Base-by-base conservation (phyloP, 2,888 invertebrate genomes). In the Leucozona laternaria region DNA sequence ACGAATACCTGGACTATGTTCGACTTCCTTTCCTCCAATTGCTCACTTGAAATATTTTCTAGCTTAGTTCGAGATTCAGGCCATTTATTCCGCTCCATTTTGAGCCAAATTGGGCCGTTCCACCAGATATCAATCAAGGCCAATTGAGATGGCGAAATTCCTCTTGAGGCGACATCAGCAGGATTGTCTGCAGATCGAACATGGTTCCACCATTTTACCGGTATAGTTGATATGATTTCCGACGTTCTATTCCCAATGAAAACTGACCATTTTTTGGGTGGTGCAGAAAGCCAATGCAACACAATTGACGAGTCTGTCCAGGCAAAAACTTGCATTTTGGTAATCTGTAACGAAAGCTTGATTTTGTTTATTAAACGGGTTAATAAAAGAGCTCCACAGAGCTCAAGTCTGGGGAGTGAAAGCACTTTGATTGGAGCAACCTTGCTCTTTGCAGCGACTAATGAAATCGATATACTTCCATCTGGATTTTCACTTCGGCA, bases 171-270 rank as follows among this genome's bases (percentile, higher is more conserved):
- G 40, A 60, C 25, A 50, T 78, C 78, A 22, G 78, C 83, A 20
- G 83, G 78, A 62, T 83, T 83, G 17, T 31, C 15, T 0, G 60
- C 13, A 31, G 84, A 60, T 8, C 45, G 55, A 37, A 84, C 64
- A 43, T 79, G 75, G 40, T 68, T 53, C 84, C 75, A 84, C 0
- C 13, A 45, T n/a, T 34, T 68, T 2, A 34, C 1, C 13, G 77
- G 68, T 0, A 68, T 34, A 40, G 77, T 40, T 7, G 88, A 77
- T 1, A 83, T n/a, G n/a, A 88, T 88, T 53, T 87, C 75, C 15
- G 86, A 50, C 6, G 73, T 75, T 13, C 62, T 37, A 6, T 75
- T 62, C 5, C 40, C 50, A 40, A 64, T 31, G 10, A 75, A 75
- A 28, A 75, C 53, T 7, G 73, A 62, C 73, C 73, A 62, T 28